A percentile compares a stretch with the other conserved stretches of the same genome.
Evolutionary conservation across 2,888 invertebrate genomes (phyloP).

Genomic region (Cerastis rubricosa): DNA sequence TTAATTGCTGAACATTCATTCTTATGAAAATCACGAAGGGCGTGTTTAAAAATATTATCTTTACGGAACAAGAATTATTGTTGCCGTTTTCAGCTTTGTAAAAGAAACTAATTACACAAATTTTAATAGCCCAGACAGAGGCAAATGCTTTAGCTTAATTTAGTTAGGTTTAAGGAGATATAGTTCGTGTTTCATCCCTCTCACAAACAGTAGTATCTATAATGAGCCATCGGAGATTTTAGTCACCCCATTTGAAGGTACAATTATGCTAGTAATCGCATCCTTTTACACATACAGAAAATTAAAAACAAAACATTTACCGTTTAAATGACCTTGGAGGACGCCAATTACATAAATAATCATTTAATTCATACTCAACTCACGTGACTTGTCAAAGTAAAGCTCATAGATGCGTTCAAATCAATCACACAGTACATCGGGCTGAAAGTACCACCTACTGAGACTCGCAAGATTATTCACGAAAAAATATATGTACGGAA

Average conservation of each 20-base stretch:
- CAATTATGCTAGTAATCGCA: neutral
- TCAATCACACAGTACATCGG: slow-evolving; percentile 52
- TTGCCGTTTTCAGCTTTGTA: neutral
- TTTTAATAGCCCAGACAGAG: too few relatives aligned
- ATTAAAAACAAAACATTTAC: neutral
- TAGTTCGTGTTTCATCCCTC: neutral
- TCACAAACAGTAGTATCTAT: too few relatives aligned
- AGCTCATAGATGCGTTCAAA: slow-evolving; percentile 54
- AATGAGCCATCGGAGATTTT: neutral
- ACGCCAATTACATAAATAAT: slow-evolving; percentile 57
- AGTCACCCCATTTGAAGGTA: neutral
- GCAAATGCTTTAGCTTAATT: neutral
- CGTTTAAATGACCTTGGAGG: neutral
- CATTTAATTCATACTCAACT: slow-evolving; percentile 31
- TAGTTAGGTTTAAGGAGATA: neutral
- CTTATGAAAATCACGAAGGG: slow-evolving; percentile 33
- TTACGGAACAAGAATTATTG: neutral
- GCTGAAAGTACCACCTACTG: slow-evolving; percentile 41
- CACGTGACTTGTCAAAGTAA: slow-evolving; percentile 53
- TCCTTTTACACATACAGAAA: neutral
- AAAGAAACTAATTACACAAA: neutral
- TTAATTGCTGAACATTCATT: slow-evolving; percentile 35
- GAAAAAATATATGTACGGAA: slow-evolving; percentile 47
- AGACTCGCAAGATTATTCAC: slow-evolving; percentile 42
- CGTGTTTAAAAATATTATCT: slow-evolving; percentile 24